These are phyloP conservation scores for Grammomys dolichurus DNA, from an alignment of 2,113 vertebrate species.

Conservation along the genomic window DNA sequence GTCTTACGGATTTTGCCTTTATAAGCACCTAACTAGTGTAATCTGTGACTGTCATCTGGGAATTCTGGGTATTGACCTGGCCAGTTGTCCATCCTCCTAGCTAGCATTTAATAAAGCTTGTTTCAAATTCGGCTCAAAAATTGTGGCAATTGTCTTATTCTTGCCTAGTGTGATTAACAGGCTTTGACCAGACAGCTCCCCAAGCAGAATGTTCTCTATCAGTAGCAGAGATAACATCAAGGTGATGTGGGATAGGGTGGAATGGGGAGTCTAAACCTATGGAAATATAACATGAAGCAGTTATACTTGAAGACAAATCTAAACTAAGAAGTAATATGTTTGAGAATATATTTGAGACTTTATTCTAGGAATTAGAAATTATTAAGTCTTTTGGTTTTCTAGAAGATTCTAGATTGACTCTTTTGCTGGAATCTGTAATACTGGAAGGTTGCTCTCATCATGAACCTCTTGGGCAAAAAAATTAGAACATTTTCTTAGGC, in stretches of 20 bases:
- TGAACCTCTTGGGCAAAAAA: neutral
- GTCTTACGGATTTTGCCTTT: neutral
- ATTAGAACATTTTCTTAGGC: neutral
- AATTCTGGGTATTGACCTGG: neutral
- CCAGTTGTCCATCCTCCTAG: neutral
- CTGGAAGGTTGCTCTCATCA: neutral
- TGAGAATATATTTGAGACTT: neutral
- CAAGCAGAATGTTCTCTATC: neutral
- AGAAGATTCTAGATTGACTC: slow-evolving; percentile 27
- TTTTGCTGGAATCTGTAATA: slow-evolving; percentile 19
- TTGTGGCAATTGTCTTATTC: neutral
- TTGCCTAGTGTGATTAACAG: neutral
- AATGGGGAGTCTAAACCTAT: neutral
- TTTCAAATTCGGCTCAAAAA: neutral
- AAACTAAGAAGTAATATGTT: slow-evolving; percentile 26
- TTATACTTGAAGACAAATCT: neutral
- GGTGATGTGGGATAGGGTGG: neutral
- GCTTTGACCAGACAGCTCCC: neutral
- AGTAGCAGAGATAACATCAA: neutral
- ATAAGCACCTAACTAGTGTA: neutral
- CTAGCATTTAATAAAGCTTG: neutral
- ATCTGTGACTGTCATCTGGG: neutral
- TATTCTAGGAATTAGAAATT: slow-evolving; percentile 32
- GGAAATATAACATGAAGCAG: neutral
- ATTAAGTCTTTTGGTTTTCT: slow-evolving; percentile 43